Percentiles rank a stretch among this genome's conserved stretches.
These are phyloP conservation scores for Hydropsyche tenuis DNA, from an alignment of 1,140 invertebrate species.

Conservation along the genomic window DNA sequence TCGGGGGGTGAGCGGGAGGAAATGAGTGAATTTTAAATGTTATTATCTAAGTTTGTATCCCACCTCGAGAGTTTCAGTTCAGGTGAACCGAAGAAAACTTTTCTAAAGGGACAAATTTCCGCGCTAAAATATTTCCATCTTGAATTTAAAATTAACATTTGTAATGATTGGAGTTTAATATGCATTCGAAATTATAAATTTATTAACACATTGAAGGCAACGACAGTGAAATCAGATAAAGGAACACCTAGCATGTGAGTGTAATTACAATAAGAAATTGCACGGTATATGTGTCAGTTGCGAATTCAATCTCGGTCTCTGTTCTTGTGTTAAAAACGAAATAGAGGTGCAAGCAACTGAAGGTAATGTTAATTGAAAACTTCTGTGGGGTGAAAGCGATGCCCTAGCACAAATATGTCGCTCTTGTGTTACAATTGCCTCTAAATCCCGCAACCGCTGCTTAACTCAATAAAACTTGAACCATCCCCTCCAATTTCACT, in stretches of 20 bases:
- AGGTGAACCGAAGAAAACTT: conserved; percentile 32
- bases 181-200: background rate
- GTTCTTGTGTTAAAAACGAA: conserved; percentile 25
- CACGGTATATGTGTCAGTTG: conserved; percentile 1
- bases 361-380: conserved; percentile 50
- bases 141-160: background rate
- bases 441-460: conserved; percentile 36
- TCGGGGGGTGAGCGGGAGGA: conserved; percentile 5
- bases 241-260: background rate
- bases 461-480: conserved; percentile 42
- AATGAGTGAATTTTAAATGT: conserved; percentile 48
- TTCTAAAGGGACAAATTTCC: background rate
- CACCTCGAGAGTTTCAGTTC: conserved; percentile 29
- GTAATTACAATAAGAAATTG: conserved; percentile 25
- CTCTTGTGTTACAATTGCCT: conserved; percentile 35
- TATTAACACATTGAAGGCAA: background rate
- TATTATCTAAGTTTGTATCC: conserved; percentile 36
- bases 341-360: conserved; percentile 44
- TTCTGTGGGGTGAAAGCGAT: conserved; percentile 29
- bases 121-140: background rate
- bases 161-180: background rate
- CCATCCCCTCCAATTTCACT: background rate
- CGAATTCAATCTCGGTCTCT: conserved; percentile 13
- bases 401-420: conserved; percentile 24
- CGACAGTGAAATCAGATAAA: background rate